Evolutionary conservation across 2,113 vertebrate species (phyloP).

Genomic region (Scopus umbretta): DNA sequence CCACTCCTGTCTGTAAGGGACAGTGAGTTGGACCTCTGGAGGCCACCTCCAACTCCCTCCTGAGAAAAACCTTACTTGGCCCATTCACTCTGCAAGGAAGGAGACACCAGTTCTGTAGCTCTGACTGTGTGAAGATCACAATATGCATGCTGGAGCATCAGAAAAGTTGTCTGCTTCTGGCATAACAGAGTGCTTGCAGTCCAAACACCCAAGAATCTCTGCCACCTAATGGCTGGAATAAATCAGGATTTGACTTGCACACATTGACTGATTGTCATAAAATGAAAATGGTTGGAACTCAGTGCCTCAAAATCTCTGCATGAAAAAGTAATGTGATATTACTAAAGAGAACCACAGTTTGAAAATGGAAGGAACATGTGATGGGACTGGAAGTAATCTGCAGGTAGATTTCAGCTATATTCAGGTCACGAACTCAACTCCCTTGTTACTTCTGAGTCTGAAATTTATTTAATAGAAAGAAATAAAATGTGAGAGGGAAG

Average conservation of each 20-base stretch:
- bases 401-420: constrained; percentile 22
- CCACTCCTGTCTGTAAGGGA: background rate
- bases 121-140: background rate
- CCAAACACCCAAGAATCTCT: background rate
- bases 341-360: background rate
- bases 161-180: background rate
- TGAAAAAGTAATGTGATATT: background rate
- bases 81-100: background rate
- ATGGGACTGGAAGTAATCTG: background rate
- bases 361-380: background rate
- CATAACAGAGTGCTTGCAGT: background rate
- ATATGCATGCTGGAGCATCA: background rate
- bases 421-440: background rate
- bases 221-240: background rate
- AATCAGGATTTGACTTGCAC: background rate
- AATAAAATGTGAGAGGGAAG: constrained; percentile 10
- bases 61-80: background rate
- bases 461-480: constrained; percentile 39
- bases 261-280: background rate
- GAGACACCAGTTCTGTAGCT: background rate
- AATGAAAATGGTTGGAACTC: background rate
- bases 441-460: background rate
- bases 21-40: background rate
- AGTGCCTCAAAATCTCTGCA: background rate
- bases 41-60: background rate